These are phyloP conservation scores for Rhinoderma darwinii DNA, from an alignment of 2,113 vertebrate species.

Conservation along the genomic window DNA sequence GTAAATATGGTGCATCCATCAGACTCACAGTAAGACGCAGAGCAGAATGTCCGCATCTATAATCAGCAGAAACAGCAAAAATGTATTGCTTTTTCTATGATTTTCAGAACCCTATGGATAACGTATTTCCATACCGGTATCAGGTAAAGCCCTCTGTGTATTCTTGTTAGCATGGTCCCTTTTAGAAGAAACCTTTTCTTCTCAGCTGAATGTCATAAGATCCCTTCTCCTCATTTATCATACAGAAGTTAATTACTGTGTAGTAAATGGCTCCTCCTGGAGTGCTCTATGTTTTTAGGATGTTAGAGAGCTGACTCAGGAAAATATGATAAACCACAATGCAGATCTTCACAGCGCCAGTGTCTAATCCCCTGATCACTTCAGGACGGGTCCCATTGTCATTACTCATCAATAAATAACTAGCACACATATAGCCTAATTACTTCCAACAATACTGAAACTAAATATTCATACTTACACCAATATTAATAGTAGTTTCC, in stretches of 20 bases:
- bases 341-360: slow-evolving; percentile 64
- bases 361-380: slow-evolving; percentile 64
- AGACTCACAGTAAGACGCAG: background rate
- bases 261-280: slow-evolving; percentile 74
- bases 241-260: slow-evolving; percentile 79
- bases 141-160: background rate
- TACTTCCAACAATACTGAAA: slow-evolving; percentile 43
- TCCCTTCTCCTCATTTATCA: slow-evolving; percentile 78
- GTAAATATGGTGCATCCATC: too few species aligned
- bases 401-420: slow-evolving; percentile 71
- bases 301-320: slow-evolving; percentile 69
- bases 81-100: background rate
- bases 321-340: slow-evolving; percentile 65
- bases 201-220: slow-evolving; percentile 73
- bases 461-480: background rate
- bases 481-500: background rate
- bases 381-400: slow-evolving; percentile 67
- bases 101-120: too few species aligned
- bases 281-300: slow-evolving; percentile 65
- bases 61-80: background rate
- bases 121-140: background rate
- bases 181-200: background rate
- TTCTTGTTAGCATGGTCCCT: background rate
- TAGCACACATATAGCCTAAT: slow-evolving; percentile 67
- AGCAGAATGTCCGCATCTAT: background rate